Conservation (phyloP, 2,113 vertebrate species). For the Hippocampus guttulatus region DNA sequence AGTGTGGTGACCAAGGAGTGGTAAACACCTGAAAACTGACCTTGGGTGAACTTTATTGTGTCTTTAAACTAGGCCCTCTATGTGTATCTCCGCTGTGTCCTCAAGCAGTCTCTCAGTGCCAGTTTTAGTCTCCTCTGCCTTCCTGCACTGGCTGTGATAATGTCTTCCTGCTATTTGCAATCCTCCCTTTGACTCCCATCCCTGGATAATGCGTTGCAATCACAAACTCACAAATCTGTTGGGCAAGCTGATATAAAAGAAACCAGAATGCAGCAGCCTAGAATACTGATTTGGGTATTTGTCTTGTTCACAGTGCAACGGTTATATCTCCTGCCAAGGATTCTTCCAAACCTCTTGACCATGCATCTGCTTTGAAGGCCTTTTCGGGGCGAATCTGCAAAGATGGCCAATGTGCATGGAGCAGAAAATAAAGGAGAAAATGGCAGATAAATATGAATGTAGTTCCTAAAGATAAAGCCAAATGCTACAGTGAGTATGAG, state of each 20-base stretch:
- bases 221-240: constrained; percentile 46
- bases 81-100: constrained; percentile 15
- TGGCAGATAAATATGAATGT: constrained; percentile 15
- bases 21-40: constrained; percentile 40
- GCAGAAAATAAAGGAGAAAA: constrained; percentile 28
- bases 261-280: constrained; percentile 25
- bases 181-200: constrained; percentile 43
- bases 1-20: not conserved
- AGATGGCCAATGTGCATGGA: constrained; percentile 19
- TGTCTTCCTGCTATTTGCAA: constrained; percentile 45
- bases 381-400: constrained; percentile 33
- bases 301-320: constrained; percentile 38
- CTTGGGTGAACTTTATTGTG: constrained; percentile 5
- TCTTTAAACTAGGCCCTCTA: not conserved
- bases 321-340: constrained; percentile 39
- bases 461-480: not conserved
- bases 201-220: constrained; percentile 47
- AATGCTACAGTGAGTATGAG: not conserved
- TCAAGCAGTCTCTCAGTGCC: constrained; percentile 22
- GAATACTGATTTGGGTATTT: constrained; percentile 37
- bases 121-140: constrained; percentile 43
- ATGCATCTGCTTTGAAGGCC: constrained; percentile 18
- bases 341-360: constrained; percentile 30
- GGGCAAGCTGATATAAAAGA: constrained; percentile 40
- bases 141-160: constrained; percentile 52